Evolutionary conservation across 1,140 invertebrate genomes (phyloP).

Genomic region (Tetranychus urticae): DNA sequence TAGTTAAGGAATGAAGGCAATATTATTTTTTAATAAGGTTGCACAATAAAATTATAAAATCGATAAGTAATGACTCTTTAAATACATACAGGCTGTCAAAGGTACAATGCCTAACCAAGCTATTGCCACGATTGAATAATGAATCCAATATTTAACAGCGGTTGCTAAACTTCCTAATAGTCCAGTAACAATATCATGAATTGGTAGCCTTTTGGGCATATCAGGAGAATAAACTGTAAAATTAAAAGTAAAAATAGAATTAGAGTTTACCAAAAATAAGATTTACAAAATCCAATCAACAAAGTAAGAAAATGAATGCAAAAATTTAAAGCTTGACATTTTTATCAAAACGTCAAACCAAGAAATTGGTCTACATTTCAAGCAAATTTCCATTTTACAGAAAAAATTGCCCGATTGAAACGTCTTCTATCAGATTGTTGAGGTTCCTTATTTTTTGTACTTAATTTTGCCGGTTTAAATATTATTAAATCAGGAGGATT

Average conservation of each 20-base stretch:
- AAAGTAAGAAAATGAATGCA: not conserved
- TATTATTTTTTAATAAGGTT: no score
- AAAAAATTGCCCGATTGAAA: no score
- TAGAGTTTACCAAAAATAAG: not conserved
- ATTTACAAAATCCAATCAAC: not conserved
- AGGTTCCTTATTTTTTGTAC: no score
- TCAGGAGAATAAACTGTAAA: slow-evolving; percentile 75
- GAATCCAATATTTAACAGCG: slow-evolving; percentile 82
- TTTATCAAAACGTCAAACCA: no score
- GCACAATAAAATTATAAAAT: not conserved
- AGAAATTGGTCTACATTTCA: no score
- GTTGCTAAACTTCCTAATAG: slow-evolving; percentile 64
- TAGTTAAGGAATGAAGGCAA: no score
- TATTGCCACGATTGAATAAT: slow-evolving; percentile 77
- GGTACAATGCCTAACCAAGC: slow-evolving; percentile 98
- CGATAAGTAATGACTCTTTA: not conserved
- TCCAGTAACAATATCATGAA: slow-evolving; percentile 67
- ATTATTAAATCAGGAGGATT: no score
- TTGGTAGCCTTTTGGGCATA: slow-evolving; percentile 84
- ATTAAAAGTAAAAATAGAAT: slow-evolving; percentile 11
- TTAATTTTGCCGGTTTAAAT: no score
- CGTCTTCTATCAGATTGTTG: no score
- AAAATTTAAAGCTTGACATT: no score
- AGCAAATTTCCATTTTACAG: no score
- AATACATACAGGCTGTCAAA: slow-evolving; percentile 55